Percentiles rank a stretch among this genome's conserved stretches.
Conservation (phyloP, 2,888 invertebrate species). For the Polymixis lichenea region DNA sequence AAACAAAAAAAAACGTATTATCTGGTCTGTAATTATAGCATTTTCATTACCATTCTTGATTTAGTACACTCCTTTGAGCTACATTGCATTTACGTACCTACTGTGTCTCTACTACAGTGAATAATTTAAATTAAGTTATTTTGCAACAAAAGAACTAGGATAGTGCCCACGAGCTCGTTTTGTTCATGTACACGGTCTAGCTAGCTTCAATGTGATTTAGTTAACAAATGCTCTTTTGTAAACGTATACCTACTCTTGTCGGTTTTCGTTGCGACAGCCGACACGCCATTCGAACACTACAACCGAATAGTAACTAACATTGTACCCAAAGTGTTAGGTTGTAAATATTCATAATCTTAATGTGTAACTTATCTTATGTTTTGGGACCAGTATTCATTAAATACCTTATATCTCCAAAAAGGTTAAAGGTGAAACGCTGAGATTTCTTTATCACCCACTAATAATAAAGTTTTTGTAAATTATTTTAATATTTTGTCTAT, state of each 20-base stretch:
- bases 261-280: conserved; percentile 40
- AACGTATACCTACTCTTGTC: conserved; percentile 33
- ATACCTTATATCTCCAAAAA: conserved; percentile 77
- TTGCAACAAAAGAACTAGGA: conserved; percentile 60
- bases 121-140: conserved; percentile 55
- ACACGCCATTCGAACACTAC: conserved; percentile 35
- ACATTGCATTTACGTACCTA: conserved; percentile 1
- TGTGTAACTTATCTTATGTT: conserved; percentile 77
- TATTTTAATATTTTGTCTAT: conserved; percentile 72
- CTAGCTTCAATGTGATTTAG: conserved; percentile 73
- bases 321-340: conserved; percentile 40
- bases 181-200: conserved; percentile 70
- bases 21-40: not conserved
- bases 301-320: conserved; percentile 4
- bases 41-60: not conserved
- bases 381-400: conserved; percentile 83
- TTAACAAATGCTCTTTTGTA: conserved; percentile 65
- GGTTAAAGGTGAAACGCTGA: conserved; percentile 78
- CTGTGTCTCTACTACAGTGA: conserved; percentile 2
- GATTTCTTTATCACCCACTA: conserved; percentile 77
- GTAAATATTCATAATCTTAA: conserved; percentile 66
- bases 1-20: not conserved
- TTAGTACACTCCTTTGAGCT: not conserved
- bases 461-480: conserved; percentile 77
- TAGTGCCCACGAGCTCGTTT: conserved; percentile 51